Evolutionary conservation across 2,888 invertebrate species (phyloP), one percentile per base, ranked within the genome.

Genomic region (Tridacna gigas): DNA sequence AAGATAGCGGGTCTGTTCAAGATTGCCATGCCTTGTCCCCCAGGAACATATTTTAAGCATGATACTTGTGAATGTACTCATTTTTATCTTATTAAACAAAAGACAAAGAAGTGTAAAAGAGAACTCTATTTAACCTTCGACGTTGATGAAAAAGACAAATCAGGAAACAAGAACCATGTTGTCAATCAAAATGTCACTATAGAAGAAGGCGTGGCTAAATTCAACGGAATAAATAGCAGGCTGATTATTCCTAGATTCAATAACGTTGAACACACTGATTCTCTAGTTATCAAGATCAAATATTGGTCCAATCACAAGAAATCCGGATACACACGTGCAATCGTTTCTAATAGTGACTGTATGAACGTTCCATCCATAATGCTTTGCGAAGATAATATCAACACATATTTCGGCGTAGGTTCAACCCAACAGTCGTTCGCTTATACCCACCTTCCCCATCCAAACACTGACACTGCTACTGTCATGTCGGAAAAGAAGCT

Each of bases 321-420:
- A 20, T 61, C 74, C 13, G 69, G 65, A 12, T 69, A 77, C 11
- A 78, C 80, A 25, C 90, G 88, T 74, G 91, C 92, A 0, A 77
- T 92, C 37, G 80, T 92, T 5, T 88, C 90, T 56, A 92, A 92
- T 77, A 91, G 91, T 11, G 92, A 92, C 83, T 92, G 92, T 67
- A 84, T 86, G 60, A 89, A 83, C 37, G 79, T 88, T 18, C 89
- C 90, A n/a, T 90, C 92, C 20, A 85, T 92, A 22, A 86, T 89
- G 86, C 80, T 92, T 60, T 88, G 85, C 5, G 88, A 90, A 18
- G 87, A 86, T 51, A 74, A 79, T 3, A 69, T 80, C 3, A 79
- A 84, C 22, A 81, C 88, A 18, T 81, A 82, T 61, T 88, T 90
- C 47, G 90, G 90, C 15, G 71, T 51, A 1, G 47, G 71, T 25